Evolutionary conservation across 2,888 invertebrate species (phyloP).

Genomic region (Plagodis pulveraria): DNA sequence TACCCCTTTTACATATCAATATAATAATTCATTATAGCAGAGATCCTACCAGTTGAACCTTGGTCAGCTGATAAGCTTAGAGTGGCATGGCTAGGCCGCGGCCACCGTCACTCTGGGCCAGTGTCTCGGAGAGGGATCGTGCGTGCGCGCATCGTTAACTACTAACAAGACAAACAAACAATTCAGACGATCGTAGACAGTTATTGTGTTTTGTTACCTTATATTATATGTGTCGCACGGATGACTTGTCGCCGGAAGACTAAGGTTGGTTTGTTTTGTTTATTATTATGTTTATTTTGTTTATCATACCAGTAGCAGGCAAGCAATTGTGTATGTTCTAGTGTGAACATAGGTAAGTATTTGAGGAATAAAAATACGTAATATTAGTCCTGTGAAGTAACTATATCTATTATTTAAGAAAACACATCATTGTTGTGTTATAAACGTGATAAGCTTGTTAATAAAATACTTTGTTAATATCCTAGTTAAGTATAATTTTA

Average conservation of each 20-base stretch:
- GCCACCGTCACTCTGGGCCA: neutral
- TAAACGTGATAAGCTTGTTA: too few species aligned
- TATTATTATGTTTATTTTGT: too few species aligned
- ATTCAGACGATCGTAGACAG: neutral
- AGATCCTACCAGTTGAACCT: slow-evolving; percentile 19
- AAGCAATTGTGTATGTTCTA: too few species aligned
- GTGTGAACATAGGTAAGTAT: too few species aligned
- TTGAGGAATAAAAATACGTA: too few species aligned
- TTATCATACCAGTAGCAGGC: too few species aligned
- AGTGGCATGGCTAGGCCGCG: slow-evolving; percentile 5
- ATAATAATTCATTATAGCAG: slow-evolving; percentile 8
- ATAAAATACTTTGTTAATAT: too few species aligned
- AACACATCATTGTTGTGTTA: too few species aligned
- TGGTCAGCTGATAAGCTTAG: slow-evolving; percentile 25
- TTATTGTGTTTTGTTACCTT: neutral
- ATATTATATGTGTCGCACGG: slow-evolving; percentile 1
- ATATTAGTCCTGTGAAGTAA: too few species aligned
- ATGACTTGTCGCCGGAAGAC: slow-evolving; percentile 8
- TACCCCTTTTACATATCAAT: slow-evolving; percentile 15
- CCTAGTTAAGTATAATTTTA: too few species aligned
- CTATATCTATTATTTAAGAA: too few species aligned
- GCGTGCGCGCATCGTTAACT: slow-evolving; percentile 3
- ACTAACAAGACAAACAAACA: neutral
- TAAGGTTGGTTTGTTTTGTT: slow-evolving; percentile 23
- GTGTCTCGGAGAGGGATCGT: slow-evolving; percentile 12